Conservation (phyloP, 2,797 vertebrate species). For the Cynopterus sphinx region DNA sequence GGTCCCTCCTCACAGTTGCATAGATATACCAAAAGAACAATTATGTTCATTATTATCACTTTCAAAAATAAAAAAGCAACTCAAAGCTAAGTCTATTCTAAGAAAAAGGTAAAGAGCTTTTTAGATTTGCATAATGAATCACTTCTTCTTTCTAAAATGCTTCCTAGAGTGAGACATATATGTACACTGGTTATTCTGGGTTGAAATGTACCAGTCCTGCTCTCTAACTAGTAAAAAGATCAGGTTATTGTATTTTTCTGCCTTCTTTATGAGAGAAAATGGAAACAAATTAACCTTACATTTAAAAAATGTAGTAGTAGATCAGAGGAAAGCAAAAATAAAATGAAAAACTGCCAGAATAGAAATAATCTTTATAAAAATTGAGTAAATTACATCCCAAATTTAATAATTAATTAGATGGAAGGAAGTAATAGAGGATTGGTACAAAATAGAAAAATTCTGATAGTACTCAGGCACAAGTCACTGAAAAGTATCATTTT, state of each 20-base stretch:
- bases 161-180: constrained; percentile 14
- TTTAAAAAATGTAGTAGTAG: background rate
- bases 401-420: constrained; percentile 68
- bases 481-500: constrained; percentile 58
- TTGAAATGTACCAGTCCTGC: background rate
- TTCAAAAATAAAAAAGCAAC: background rate
- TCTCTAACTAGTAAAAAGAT: background rate
- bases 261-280: background rate
- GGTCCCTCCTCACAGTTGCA: background rate
- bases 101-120: background rate
- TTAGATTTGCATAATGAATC: constrained; percentile 58
- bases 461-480: background rate
- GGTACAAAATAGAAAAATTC: constrained; percentile 41
- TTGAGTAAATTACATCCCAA: constrained; percentile 62
- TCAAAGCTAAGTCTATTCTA: constrained; percentile 47
- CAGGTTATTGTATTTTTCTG: background rate
- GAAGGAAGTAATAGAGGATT: constrained; percentile 28
- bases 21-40: constrained; percentile 23
- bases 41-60: constrained; percentile 16
- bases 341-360: constrained; percentile 58
- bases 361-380: constrained; percentile 53
- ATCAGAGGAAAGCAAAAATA: constrained; percentile 45
- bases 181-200: background rate
- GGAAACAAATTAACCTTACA: background rate
- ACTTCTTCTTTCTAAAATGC: background rate